Evolutionary conservation across 2,113 vertebrate species (phyloP).

Genomic region (Catharus fuscescens): DNA sequence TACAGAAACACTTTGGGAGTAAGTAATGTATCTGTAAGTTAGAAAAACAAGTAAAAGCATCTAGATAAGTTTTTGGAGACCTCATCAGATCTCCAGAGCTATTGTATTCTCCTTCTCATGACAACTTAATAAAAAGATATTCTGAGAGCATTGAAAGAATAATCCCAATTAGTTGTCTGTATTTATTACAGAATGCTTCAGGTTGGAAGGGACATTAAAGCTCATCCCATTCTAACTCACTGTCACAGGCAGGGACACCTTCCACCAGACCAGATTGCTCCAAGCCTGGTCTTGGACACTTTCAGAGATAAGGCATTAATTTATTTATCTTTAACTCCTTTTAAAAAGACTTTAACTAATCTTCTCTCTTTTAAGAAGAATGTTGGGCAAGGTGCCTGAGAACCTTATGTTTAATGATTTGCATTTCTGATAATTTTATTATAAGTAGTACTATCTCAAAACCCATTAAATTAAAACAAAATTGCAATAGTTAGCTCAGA

Average conservation of each 20-base stretch:
- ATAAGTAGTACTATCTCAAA: not conserved
- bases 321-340: not conserved
- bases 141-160: not conserved
- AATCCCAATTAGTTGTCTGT: not conserved
- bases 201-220: not conserved
- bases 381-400: not conserved
- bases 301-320: not conserved
- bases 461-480: not conserved
- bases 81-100: not conserved
- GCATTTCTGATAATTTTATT: not conserved
- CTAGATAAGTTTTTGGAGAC: not conserved
- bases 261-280: not conserved
- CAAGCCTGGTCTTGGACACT: not conserved
- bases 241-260: not conserved
- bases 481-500: not conserved
- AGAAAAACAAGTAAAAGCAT: not conserved
- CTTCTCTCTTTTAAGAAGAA: not conserved
- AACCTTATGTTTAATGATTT: not conserved
- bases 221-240: not conserved
- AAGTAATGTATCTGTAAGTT: not conserved
- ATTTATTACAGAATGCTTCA: not conserved
- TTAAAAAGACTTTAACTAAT: not conserved
- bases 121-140: not conserved
- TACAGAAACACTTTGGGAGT: not conserved
- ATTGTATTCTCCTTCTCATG: not conserved